Percentiles rank a stretch among this genome's conserved stretches.
phyloP scores from a whole-genome alignment of 2,888 invertebrate genomes.

The Caenorhabditis zanzibari region DNA sequence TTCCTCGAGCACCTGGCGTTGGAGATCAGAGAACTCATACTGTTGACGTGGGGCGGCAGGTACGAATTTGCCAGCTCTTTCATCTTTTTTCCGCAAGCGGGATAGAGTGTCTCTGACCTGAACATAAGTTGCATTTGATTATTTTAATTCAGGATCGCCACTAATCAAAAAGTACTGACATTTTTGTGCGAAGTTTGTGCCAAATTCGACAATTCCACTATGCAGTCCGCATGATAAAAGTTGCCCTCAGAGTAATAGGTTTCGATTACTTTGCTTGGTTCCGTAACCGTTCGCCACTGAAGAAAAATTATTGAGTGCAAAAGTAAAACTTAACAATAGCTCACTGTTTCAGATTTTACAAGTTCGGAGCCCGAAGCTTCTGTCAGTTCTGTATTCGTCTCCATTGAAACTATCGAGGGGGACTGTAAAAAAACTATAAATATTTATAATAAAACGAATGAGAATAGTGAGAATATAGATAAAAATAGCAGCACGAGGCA shows the following conservation, averaged over 20 bases:
- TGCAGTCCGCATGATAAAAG: conserved; percentile 4
- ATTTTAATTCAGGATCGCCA: not conserved
- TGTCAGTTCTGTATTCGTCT: not conserved
- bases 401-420: not conserved
- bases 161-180: not conserved
- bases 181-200: conserved; percentile 17
- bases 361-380: not conserved
- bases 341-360: conserved; percentile 3
- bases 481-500: not conserved
- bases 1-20: not conserved
- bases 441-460: too few relatives aligned
- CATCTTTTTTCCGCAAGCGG: conserved; percentile 14
- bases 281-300: not conserved
- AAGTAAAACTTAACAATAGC: not conserved
- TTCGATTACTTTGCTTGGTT: conserved; percentile 13
- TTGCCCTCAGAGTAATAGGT: conserved; percentile 20
- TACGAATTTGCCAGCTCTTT: conserved; percentile 14
- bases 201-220: conserved; percentile 1
- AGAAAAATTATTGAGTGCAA: not conserved
- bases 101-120: conserved; percentile 25
- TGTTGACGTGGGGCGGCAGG: conserved; percentile 1
- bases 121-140: not conserved
- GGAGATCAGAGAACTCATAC: conserved; percentile 14
- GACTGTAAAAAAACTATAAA: not conserved
- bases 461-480: too few relatives aligned